These are phyloP conservation scores for Gymnoscelis rufifasciata DNA, from an alignment of 2,888 invertebrate species.

Conservation along the genomic window DNA sequence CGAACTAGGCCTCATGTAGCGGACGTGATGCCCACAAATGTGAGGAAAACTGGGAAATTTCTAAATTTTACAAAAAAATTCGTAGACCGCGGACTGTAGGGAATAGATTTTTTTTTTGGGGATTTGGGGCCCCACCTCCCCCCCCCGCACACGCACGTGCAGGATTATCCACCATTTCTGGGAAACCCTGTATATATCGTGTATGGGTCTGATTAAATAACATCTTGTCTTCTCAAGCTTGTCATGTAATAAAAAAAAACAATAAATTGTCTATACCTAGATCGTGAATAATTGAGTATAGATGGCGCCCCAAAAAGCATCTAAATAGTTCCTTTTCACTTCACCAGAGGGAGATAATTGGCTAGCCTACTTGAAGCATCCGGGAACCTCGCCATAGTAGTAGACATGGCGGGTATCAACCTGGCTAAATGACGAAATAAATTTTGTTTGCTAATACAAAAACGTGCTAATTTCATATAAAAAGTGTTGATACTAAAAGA, in stretches of 20 bases:
- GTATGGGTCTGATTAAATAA: no score
- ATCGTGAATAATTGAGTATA: constrained; percentile 51
- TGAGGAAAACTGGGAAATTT: no score
- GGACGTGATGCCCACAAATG: no score
- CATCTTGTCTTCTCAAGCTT: background rate
- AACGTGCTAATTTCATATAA: constrained; percentile 76
- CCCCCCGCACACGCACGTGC: no score
- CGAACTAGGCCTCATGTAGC: no score
- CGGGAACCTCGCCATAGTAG: constrained; percentile 86
- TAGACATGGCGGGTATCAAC: constrained; percentile 89
- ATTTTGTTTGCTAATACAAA: constrained; percentile 78
- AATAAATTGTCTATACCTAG: constrained; percentile 32
- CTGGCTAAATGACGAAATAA: constrained; percentile 83
- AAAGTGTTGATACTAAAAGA: constrained; percentile 77
- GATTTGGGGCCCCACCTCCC: no score
- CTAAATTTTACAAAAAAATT: no score
- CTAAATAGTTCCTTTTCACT: constrained; percentile 53
- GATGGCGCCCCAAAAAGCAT: constrained; percentile 49
- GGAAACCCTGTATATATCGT: no score
- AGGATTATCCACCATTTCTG: no score
- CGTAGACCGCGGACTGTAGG: no score
- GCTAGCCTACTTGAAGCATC: constrained; percentile 81
- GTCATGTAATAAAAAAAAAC: background rate
- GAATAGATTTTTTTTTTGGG: no score
- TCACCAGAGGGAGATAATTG: constrained; percentile 74